These are phyloP conservation scores for Streblospio benedicti DNA, from an alignment of 1,140 invertebrate species.

Conservation along the genomic window DNA sequence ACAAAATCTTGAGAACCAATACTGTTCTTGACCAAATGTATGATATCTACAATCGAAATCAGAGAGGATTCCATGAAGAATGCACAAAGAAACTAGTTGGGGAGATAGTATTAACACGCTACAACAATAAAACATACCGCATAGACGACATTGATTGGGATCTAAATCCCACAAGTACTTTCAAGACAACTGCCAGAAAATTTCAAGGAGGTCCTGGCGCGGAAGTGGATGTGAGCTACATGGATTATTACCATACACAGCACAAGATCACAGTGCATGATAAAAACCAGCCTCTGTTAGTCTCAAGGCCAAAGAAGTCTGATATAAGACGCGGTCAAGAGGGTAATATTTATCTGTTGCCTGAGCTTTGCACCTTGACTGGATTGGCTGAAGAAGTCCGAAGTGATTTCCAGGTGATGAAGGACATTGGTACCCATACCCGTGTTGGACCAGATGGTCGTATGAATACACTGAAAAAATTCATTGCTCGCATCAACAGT, in stretches of 20 bases:
- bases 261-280: conserved; percentile 66
- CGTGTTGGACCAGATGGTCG: conserved; percentile 64
- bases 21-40: conserved; percentile 68
- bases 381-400: conserved; percentile 39
- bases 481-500: conserved; percentile 59
- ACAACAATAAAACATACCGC: conserved; percentile 83
- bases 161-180: conserved; percentile 54
- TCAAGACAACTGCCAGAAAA: conserved; percentile 53
- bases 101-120: conserved; percentile 69
- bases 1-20: conserved; percentile 67
- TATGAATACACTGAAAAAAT: conserved; percentile 35
- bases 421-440: conserved; percentile 44
- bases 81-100: conserved; percentile 59
- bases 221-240: too few species aligned
- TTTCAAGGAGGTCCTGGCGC: too few species aligned
- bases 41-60: conserved; percentile 31
- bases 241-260: too few species aligned
- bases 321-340: conserved; percentile 31
- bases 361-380: conserved; percentile 41
- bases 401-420: conserved; percentile 41
- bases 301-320: conserved; percentile 33
- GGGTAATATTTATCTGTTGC: conserved; percentile 32
- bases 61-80: conserved; percentile 46
- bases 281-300: conserved; percentile 63
- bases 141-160: conserved; percentile 80